Base-by-base conservation (phyloP, 1,140 invertebrate species). In the Aplysia californica region DNA sequence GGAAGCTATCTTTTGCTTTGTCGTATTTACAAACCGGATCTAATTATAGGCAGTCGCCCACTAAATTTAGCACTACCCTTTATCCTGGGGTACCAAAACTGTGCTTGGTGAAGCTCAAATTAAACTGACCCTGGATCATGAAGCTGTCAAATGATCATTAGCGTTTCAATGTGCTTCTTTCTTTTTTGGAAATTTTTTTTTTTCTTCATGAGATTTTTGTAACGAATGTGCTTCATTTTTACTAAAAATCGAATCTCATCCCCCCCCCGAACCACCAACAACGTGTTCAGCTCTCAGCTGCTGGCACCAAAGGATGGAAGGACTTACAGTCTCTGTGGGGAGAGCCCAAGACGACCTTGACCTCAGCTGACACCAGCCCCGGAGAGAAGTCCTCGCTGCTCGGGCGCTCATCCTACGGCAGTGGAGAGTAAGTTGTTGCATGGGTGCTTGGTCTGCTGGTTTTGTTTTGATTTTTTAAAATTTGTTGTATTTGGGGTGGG, bases 361-460 rank as follows among this genome's bases (percentile, higher is more conserved):
- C 82, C 44, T 79, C 85, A 21, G 85, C 84, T 26, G 85, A 86
- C 72, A 86, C 84, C 26, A 85, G 85, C 75, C 85, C 86, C 20
- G 85, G 86, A n/a, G 86, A 87, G 69, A 87, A 87, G 75, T 86
- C 86, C 0, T 86, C 84, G 20, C 83, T 87, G 4, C 82, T 87
- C 0, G 72, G 79, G 18, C 68, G 55, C 39, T 69, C 67, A n/a
- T 67, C 70, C 38, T 76, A 78, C 31, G 76, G 73, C 50, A 73
- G 69, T 73, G 64, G 69, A 58, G 76, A 61, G 76, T 73, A 73
- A 29, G 76, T 77, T 5, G 10, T 3, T 69, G 1, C 20, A 39
- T 1, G 3, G n/a, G n/a, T 36, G 33, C 23, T n/a, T n/a, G n/a
- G n/a, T n/a, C n/a, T n/a, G n/a, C n/a, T n/a, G n/a, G n/a, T n/a